These are phyloP conservation scores for Apeira syringaria DNA, from an alignment of 2,888 invertebrate species.

Conservation along the genomic window DNA sequence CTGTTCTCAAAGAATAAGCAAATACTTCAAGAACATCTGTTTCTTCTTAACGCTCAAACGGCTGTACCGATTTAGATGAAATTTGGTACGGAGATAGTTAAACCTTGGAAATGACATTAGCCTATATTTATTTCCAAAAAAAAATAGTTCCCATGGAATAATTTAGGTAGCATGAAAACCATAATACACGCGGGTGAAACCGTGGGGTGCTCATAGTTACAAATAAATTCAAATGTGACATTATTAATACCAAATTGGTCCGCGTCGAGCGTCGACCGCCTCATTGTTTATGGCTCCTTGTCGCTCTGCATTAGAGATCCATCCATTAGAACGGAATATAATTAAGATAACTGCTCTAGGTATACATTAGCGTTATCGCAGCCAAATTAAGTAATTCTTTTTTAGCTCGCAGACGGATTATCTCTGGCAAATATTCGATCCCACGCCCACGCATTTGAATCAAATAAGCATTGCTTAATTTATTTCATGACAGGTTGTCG, in stretches of 20 bases:
- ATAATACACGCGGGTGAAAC: too few relatives aligned
- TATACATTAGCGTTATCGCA: constrained; percentile 3
- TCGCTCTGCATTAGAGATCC: neutral
- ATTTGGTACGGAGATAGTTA: too few relatives aligned
- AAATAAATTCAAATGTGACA: too few relatives aligned
- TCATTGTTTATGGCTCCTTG: neutral
- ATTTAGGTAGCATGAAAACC: too few relatives aligned
- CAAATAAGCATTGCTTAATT: constrained; percentile 16
- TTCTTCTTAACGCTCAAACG: too few relatives aligned
- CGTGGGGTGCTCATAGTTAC: too few relatives aligned
- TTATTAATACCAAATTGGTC: neutral
- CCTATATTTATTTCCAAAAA: too few relatives aligned
- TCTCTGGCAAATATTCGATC: neutral
- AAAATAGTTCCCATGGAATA: too few relatives aligned
- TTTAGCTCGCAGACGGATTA: constrained; percentile 1
- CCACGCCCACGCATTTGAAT: constrained; percentile 8
- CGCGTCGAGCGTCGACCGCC: neutral
- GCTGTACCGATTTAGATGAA: too few relatives aligned
- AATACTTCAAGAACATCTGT: too few relatives aligned
- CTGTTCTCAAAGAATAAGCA: too few relatives aligned
- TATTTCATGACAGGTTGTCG: constrained; percentile 8
- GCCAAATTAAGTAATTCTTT: constrained; percentile 8
- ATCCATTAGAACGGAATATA: neutral
- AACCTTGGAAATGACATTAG: too few relatives aligned
- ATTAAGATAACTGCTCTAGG: constrained; percentile 1